Base-by-base conservation (phyloP, 1,140 invertebrate species). In the Catajapyx aquilonaris region DNA sequence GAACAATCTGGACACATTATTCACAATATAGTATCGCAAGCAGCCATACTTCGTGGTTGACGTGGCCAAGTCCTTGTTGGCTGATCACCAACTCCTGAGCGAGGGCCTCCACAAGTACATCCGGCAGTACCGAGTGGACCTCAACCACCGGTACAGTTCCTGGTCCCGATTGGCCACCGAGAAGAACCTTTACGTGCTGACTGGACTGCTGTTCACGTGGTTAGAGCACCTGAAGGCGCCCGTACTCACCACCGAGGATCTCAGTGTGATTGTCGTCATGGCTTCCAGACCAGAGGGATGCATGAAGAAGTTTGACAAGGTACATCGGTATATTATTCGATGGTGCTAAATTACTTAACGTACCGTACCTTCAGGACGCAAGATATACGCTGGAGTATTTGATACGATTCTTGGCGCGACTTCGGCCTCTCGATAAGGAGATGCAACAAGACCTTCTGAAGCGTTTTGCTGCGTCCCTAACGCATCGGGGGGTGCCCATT, bases 361-460 rank as follows among this genome's bases (percentile, higher is more conserved):
- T 38, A 22, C n/a, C 23, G 50, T 47, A 44, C 31, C 60, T 64
- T 22, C 54, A 76, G 60, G 70, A 63, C 36, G 64, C 65, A 28
- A 63, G 67, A 30, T 73, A 70, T 42, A 61, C 77, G 2, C 43
- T 79, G 11, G 77, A 81, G 51, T 81, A 81, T 51, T 48, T 81
- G n/a, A 53, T 79, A 4, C 61, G 70, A 28, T 76, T 81, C 48
- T 47, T 80, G 9, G 67, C 62, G 10, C 66, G 75, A 40, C 54
- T 81, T 9, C 61, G 69, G 28, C 71, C 71, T 1, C 56, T 73
- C 37, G 60, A 59, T 1, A 52, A 62, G 4, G 62, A 64, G 28
- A 65, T 58, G 34, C 67, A 64, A 43, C 62, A 62, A 23, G 61
- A 63, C 34, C 53, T 76, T 1, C 51, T 76, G 20, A 67, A 66